These are phyloP conservation scores for Bombus confusus DNA, from an alignment of 1,140 invertebrate genomes.

Conservation along the genomic window DNA sequence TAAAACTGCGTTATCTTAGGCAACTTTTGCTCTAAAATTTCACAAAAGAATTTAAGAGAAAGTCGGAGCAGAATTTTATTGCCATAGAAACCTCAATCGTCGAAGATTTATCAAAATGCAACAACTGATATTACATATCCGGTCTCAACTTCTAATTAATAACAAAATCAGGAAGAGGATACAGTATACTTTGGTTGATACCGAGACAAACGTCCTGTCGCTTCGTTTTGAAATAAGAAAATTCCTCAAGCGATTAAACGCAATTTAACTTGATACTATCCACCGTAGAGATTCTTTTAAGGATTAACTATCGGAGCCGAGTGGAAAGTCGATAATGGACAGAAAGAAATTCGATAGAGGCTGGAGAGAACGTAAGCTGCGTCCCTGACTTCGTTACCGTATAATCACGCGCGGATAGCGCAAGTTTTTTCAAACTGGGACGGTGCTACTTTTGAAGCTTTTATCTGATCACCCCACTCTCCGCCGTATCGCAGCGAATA, in stretches of 20 bases:
- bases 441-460: constrained; percentile 67
- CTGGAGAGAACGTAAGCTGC: constrained; percentile 44
- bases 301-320: background rate
- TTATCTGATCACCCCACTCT: constrained; percentile 62
- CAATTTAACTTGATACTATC: background rate
- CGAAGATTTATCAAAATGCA: too few relatives aligned
- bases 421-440: constrained; percentile 63
- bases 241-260: background rate
- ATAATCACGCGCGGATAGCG: constrained; percentile 60
- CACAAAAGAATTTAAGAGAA: too few relatives aligned
- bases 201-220: too few relatives aligned
- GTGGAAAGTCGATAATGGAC: background rate
- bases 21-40: too few relatives aligned
- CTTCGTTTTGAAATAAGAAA: background rate
- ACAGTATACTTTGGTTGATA: too few relatives aligned
- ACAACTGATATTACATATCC: too few relatives aligned
- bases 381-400: constrained; percentile 60
- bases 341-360: constrained; percentile 34
- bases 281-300: background rate
- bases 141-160: too few relatives aligned
- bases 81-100: too few relatives aligned
- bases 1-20: too few relatives aligned
- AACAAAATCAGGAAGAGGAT: too few relatives aligned
- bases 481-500: constrained; percentile 54
- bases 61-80: too few relatives aligned